These are phyloP conservation scores for Ploceus nigricollis DNA, from an alignment of 2,113 vertebrate species.

Conservation along the genomic window DNA sequence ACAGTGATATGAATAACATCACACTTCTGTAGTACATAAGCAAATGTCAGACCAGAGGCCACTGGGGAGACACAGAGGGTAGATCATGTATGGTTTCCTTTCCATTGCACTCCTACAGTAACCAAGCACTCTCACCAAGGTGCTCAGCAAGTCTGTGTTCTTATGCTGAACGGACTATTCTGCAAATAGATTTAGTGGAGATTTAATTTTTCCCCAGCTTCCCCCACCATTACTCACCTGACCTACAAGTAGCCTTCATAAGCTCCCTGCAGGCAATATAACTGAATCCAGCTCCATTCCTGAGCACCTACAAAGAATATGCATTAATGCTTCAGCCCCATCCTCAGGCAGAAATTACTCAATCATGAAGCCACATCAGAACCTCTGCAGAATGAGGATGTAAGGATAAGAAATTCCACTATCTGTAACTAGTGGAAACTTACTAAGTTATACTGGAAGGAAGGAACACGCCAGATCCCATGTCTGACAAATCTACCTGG, in stretches of 20 bases:
- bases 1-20: neutral
- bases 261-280: neutral
- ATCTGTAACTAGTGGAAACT: neutral
- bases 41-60: neutral
- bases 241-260: neutral
- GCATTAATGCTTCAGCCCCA: neutral
- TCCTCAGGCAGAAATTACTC: neutral
- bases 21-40: neutral
- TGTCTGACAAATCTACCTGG: neutral
- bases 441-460: neutral
- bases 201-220: neutral
- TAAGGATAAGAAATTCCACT: neutral
- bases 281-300: neutral
- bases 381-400: neutral
- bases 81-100: neutral
- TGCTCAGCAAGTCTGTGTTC: neutral
- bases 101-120: neutral
- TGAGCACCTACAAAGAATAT: neutral
- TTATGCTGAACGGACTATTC: neutral
- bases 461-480: neutral
- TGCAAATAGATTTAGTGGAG: neutral
- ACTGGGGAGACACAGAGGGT: accelerated
- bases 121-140: neutral
- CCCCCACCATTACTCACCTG: neutral
- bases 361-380: neutral